Evolutionary conservation across 2,797 vertebrate genomes (phyloP).

Genomic region (Rhyacichthys aspro): DNA sequence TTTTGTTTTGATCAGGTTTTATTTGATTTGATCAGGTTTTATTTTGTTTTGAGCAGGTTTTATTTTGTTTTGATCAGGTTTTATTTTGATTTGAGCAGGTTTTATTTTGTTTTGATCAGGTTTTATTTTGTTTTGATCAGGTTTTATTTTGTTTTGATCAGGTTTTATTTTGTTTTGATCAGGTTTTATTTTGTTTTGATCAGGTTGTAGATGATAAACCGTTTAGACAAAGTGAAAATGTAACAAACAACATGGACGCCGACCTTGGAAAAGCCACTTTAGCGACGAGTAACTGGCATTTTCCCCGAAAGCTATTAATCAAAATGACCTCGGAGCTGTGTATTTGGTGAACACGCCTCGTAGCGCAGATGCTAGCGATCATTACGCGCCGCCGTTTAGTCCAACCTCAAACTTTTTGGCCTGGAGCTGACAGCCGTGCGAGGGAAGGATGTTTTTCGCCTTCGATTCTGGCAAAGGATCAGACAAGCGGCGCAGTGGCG

Average conservation of each 20-base stretch:
- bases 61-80: no score
- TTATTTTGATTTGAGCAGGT: no score
- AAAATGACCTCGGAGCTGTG: slow-evolving; percentile 38
- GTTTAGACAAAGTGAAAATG: no score
- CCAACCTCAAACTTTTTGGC: slow-evolving; percentile 60
- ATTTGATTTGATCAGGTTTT: no score
- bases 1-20: no score
- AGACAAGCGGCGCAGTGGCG: slow-evolving; percentile 64
- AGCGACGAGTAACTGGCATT: slow-evolving; percentile 32
- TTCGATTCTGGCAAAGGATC: slow-evolving; percentile 71
- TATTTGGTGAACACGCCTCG: slow-evolving; percentile 31
- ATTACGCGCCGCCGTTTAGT: slow-evolving; percentile 55
- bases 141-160: no score
- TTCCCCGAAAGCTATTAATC: slow-evolving; percentile 48
- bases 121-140: no score
- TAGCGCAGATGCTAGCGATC: slow-evolving; percentile 55
- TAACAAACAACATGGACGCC: background rate
- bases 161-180: no score
- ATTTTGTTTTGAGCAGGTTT: no score
- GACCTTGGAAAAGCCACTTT: slow-evolving; percentile 36
- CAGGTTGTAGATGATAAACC: no score
- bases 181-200: no score
- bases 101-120: no score
- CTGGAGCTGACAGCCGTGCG: slow-evolving; percentile 66
- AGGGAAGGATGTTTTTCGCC: slow-evolving; percentile 27